phyloP scores from a whole-genome alignment of 2,888 invertebrate species.

The Conops quadrifasciatus region DNA sequence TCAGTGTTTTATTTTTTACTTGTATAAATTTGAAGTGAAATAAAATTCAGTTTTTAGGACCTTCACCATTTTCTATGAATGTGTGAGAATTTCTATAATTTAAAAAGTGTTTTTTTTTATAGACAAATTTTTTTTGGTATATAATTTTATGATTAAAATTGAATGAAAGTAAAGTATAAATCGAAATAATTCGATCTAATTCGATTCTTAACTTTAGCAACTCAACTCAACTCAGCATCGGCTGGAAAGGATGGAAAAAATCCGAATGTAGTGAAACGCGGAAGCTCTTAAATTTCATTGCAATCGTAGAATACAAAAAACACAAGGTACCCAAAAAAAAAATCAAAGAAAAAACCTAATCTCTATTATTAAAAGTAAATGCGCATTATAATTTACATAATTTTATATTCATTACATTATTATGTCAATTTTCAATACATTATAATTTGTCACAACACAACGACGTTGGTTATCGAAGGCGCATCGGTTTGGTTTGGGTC shows the following conservation, averaged over 20 bases:
- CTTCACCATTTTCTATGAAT: no score
- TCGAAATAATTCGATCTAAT: conserved; percentile 37
- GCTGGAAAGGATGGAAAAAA: neutral
- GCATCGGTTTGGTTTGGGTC: conserved; percentile 28
- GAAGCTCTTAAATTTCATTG: no score
- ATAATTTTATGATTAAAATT: conserved; percentile 28
- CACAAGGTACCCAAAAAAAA: neutral
- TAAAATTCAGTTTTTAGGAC: no score
- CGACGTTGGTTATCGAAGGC: neutral
- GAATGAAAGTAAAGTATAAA: conserved; percentile 8
- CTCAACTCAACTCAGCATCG: conserved; percentile 5
- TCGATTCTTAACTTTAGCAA: conserved; percentile 22
- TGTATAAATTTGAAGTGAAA: no score
- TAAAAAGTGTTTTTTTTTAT: no score
- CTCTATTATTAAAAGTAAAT: conserved; percentile 61
- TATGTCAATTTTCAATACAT: conserved; percentile 63
- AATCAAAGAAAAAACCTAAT: conserved; percentile 42
- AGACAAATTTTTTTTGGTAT: neutral
- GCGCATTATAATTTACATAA: conserved; percentile 61
- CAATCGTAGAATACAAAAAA: no score
- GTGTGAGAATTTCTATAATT: no score
- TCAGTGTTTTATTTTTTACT: no score
- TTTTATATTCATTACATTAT: conserved; percentile 64
- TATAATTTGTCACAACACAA: conserved; percentile 45
- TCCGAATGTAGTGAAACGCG: neutral